Percentiles rank a stretch among this genome's conserved stretches.
These are phyloP conservation scores for Huso huso DNA, from an alignment of 2,797 vertebrate species.

Conservation along the genomic window DNA sequence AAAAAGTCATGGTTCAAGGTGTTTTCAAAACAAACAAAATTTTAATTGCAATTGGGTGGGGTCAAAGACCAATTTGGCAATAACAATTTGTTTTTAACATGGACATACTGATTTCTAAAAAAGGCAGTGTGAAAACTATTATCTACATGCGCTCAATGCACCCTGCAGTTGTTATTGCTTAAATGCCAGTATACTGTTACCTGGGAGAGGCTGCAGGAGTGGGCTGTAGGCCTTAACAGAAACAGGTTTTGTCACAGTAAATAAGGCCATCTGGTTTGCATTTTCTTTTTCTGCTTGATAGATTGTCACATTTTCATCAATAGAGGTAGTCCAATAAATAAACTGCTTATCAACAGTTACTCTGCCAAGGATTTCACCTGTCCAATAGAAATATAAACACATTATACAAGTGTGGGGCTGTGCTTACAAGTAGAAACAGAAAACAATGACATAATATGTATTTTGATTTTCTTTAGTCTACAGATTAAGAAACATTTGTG, in stretches of 20 bases:
- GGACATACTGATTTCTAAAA: too few species aligned
- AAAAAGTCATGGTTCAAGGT: conserved; percentile 8
- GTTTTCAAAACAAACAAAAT: too few species aligned
- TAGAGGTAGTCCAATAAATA: conserved; percentile 43
- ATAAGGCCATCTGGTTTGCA: conserved; percentile 17
- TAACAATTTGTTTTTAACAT: too few species aligned
- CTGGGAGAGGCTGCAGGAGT: conserved; percentile 45
- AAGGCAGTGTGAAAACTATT: too few species aligned
- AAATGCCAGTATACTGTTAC: conserved; percentile 27
- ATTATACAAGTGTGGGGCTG: too few species aligned
- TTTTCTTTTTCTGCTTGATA: conserved; percentile 37
- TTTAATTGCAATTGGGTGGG: too few species aligned
- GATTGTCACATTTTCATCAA: conserved; percentile 29
- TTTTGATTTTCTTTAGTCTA: too few species aligned
- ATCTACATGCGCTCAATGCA: neutral
- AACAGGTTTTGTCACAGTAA: neutral
- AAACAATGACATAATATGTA: too few species aligned
- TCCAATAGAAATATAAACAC: conserved; percentile 14
- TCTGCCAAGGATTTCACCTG: conserved; percentile 35
- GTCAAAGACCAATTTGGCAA: too few species aligned
- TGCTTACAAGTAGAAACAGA: too few species aligned
- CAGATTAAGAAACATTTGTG: too few species aligned
- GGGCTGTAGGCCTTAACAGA: conserved; percentile 43
- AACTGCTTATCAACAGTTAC: conserved; percentile 46
- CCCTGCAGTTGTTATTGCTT: too few species aligned